Base-by-base conservation (phyloP, 2,797 vertebrate species). In the Rhinichthys osculus region DNA sequence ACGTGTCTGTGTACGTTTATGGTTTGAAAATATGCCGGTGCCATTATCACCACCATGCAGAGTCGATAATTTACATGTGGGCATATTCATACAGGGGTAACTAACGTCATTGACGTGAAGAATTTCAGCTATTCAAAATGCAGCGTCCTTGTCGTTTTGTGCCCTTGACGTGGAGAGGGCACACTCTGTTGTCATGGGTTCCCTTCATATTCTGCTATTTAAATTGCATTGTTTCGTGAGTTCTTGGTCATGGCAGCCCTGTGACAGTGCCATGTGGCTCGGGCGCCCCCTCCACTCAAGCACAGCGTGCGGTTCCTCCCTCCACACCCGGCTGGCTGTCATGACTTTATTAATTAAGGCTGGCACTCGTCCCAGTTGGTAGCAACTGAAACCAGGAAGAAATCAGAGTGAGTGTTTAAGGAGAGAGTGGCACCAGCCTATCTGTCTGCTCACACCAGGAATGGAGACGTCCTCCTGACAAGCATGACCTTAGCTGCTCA, bases 291-390 rank as follows among this genome's bases (percentile, higher is more conserved):
- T 84, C 62, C 62, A 66, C 64, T 78, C 73, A 30, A 59, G 33
- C 27, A 72, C 50, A 79, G 76, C 76, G 0, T 35, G 54, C 6
- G 50, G 47, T 70, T 84, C 44, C 72, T 84, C 33, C 27, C 50
- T 78, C 52, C 76, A 59, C 52, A 23, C 77, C 33, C 17, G 16
- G 30, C 74, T 83, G 70, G 52, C 81, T 82, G 83, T 70, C 70
- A 78, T 62, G 76, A 42, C 81, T 72, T 84, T 84, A 80, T 83
- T 87, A 64, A 83, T 83, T 84, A 84, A 40, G 38, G 30, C 52
- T 87, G 74, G 74, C 85, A 72, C 54, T 72, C 52, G 7, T 77
- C 85, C 81, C 82, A 74, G 82, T 59, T 42, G 17, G 64, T 70
- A 81, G 59, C 59, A 81, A 57, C 83, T 84, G 78, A 86, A 62